These are phyloP conservation scores for Lacerta bilineata DNA, from an alignment of 2,797 vertebrate species.

Conservation along the genomic window DNA sequence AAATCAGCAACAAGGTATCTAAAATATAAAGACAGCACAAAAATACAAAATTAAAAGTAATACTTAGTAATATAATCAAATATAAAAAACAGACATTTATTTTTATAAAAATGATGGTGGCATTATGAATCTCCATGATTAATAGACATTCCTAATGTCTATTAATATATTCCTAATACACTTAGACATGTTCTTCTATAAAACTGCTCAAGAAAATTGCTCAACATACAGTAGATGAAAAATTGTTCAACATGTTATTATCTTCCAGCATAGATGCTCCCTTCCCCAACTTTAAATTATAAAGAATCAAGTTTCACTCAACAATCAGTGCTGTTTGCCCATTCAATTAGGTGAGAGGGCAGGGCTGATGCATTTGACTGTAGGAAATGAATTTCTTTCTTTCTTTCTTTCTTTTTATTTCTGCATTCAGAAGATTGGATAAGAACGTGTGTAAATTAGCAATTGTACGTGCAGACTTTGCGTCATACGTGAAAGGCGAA, in stretches of 20 bases:
- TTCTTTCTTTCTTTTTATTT: background rate
- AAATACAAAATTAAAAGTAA: no score
- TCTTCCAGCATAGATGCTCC: background rate
- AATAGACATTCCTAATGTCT: background rate
- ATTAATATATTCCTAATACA: background rate
- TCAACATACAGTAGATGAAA: background rate
- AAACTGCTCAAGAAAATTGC: background rate
- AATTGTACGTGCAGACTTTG: background rate
- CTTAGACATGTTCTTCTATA: background rate
- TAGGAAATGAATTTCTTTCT: background rate
- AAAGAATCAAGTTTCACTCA: background rate
- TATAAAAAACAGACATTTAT: no score
- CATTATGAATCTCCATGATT: no score
- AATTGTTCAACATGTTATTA: no score
- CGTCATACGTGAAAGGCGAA: background rate
- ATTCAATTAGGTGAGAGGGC: background rate
- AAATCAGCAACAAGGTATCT: no score
- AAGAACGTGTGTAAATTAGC: slow-evolving; percentile 7
- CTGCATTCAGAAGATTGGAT: slow-evolving; percentile 21
- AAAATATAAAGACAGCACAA: no score
- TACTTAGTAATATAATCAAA: no score
- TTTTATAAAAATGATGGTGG: no score
- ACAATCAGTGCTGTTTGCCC: background rate
- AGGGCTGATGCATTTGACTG: background rate
- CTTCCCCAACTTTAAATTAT: background rate